Evolutionary conservation across 2,888 invertebrate genomes (phyloP).

Genomic region (Atrina japonica): DNA sequence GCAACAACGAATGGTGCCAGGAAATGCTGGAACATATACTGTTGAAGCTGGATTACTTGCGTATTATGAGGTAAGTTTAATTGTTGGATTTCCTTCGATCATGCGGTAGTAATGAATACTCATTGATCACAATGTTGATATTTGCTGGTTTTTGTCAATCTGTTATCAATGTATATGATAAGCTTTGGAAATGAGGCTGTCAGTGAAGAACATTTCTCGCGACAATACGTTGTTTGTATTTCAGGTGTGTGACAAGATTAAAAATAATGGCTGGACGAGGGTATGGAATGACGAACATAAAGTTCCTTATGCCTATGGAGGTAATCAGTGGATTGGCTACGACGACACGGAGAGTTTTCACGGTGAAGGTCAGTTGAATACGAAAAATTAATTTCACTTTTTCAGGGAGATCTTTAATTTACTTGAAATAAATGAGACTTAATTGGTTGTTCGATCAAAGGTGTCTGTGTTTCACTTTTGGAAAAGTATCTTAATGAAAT

Average conservation of each 20-base stretch:
- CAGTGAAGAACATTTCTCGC: slow-evolving; percentile 26
- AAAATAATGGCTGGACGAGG: slow-evolving; percentile 41
- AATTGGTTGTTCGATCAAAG: too few relatives aligned
- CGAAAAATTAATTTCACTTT: too few relatives aligned
- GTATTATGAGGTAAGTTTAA: slow-evolving; percentile 34
- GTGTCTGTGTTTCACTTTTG: too few relatives aligned
- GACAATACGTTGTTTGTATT: background rate
- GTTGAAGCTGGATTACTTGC: slow-evolving; percentile 23
- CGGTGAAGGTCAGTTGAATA: slow-evolving; percentile 52
- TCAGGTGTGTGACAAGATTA: slow-evolving; percentile 47
- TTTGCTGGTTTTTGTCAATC: too few relatives aligned
- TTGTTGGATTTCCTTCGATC: background rate
- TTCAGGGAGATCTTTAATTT: too few relatives aligned
- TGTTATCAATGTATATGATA: background rate
- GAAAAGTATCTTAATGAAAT: too few relatives aligned
- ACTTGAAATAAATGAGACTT: too few relatives aligned
- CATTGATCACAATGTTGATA: too few relatives aligned
- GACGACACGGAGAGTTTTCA: slow-evolving; percentile 79
- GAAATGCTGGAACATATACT: slow-evolving; percentile 19
- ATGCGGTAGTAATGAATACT: background rate
- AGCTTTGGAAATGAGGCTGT: background rate
- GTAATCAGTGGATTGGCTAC: slow-evolving; percentile 65
- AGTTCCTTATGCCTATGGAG: slow-evolving; percentile 84
- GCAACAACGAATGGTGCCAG: too few relatives aligned
- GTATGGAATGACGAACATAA: slow-evolving; percentile 77